Percentiles rank a stretch among this genome's conserved stretches.
Evolutionary conservation across 2,888 invertebrate genomes (phyloP).

Genomic region (Peribatodes rhomboidaria): DNA sequence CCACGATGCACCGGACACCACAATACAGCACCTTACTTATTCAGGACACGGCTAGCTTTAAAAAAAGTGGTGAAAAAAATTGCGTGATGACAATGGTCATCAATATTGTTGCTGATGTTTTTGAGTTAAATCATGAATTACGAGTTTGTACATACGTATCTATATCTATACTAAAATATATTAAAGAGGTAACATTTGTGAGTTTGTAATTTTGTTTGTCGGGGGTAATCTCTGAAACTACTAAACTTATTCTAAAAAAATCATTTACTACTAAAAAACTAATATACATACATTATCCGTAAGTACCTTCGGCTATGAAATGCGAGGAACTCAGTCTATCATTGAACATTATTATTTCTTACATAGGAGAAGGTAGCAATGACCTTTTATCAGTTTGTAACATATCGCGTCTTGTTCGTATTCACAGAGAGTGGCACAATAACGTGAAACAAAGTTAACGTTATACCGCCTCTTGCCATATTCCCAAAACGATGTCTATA

Average conservation of each 20-base stretch:
- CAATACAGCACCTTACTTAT: constrained; percentile 72
- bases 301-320: too few relatives aligned
- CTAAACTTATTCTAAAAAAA: too few relatives aligned
- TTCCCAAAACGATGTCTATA: constrained; percentile 26
- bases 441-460: constrained; percentile 9
- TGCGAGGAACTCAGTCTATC: too few relatives aligned
- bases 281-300: too few relatives aligned
- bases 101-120: neutral
- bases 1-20: constrained; percentile 69
- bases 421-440: constrained; percentile 13
- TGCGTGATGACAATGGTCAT: neutral
- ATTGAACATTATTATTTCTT: too few relatives aligned
- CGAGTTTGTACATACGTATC: too few relatives aligned
- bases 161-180: too few relatives aligned
- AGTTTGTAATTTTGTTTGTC: too few relatives aligned
- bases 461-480: constrained; percentile 9
- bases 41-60: constrained; percentile 52
- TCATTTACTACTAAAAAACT: too few relatives aligned
- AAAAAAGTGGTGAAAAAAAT: neutral
- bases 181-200: too few relatives aligned
- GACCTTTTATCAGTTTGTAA: neutral
- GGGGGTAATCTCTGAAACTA: too few relatives aligned
- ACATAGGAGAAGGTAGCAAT: neutral
- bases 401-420: neutral
- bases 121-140: too few relatives aligned